Base-by-base conservation (phyloP, 2,113 vertebrate species). In the Pachyramphus minor region DNA sequence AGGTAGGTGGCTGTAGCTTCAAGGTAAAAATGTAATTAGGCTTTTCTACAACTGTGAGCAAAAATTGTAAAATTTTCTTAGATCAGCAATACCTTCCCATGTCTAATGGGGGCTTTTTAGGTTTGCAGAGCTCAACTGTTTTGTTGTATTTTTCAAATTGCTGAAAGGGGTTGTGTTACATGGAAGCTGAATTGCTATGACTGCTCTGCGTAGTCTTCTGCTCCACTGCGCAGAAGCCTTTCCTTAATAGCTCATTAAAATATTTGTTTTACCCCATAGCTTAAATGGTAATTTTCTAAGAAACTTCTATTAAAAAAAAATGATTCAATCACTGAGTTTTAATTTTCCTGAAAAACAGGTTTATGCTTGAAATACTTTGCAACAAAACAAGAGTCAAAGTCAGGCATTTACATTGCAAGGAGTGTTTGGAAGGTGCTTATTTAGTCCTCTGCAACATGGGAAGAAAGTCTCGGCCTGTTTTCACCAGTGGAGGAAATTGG, bases 81-180 rank as follows among this genome's bases (percentile, higher is more conserved):
- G 41, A 77, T 62, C 87, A 81, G 79, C 82, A 94, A 71, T 75
- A 63, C 75, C 84, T 97, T 96, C 92, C 93, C 44, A 19, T 80
- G 85, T 94, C 92, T 89, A 89, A 87, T 2, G 67, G 75, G 90
- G 94, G 95, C 88, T 87, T 94, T 97, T 95, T 87, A 91, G 94
- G 47, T 90, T 76, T 90, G 52, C 56, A 64, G 44, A 89, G 22
- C 78, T 91, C 64, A 45, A 7, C 17, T 4, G 0, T 89, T 90
- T 24, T 0, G 18, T 6, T 87, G 69, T 71, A 11, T 80, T 93
- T 87, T 90, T 60, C 73, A 72, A 47, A 63, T 47, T 89, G 72
- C 47, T 91, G 78, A 45, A 64, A 87, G 73, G 53, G 20, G 86
- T 93, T 93, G 56, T 53, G 66, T 83, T 69, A 37, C 11, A 5